Evolutionary conservation across 2,113 vertebrate species (phyloP).

Genomic region (Cariama cristata): DNA sequence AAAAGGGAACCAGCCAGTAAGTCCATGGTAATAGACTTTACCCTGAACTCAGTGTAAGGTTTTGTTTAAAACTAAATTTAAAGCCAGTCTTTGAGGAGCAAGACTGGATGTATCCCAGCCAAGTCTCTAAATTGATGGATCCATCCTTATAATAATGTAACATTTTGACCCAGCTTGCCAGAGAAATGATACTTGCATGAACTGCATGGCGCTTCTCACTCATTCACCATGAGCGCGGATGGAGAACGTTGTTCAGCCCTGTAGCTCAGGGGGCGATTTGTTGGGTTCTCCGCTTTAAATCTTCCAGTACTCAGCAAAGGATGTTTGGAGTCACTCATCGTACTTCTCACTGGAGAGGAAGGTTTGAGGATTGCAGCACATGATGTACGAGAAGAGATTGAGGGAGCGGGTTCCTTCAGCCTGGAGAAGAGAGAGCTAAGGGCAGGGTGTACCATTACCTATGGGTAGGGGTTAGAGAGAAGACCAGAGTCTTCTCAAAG

Average conservation of each 20-base stretch:
- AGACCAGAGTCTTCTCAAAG: not conserved
- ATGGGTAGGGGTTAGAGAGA: not conserved
- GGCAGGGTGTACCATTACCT: not conserved
- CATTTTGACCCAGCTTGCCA: not conserved
- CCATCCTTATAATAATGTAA: not conserved
- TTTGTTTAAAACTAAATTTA: not conserved
- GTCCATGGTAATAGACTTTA: not conserved
- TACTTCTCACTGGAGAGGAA: not conserved
- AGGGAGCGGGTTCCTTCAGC: not conserved
- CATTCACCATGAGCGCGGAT: not conserved
- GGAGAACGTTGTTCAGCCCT: not conserved
- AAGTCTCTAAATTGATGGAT: not conserved
- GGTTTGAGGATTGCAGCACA: not conserved
- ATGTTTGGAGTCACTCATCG: not conserved
- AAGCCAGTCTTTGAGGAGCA: not conserved
- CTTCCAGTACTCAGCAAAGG: not conserved
- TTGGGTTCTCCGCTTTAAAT: not conserved
- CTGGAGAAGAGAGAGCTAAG: not conserved
- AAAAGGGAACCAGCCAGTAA: not conserved
- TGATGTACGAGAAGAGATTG: not conserved
- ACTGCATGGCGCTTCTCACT: not conserved
- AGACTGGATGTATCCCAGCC: not conserved
- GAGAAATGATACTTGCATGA: not conserved
- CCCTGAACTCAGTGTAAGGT: not conserved
- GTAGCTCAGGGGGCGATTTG: rapidly evolving